phyloP scores from a whole-genome alignment of 2,888 invertebrate species.

The Caenorhabditis imperialis region DNA sequence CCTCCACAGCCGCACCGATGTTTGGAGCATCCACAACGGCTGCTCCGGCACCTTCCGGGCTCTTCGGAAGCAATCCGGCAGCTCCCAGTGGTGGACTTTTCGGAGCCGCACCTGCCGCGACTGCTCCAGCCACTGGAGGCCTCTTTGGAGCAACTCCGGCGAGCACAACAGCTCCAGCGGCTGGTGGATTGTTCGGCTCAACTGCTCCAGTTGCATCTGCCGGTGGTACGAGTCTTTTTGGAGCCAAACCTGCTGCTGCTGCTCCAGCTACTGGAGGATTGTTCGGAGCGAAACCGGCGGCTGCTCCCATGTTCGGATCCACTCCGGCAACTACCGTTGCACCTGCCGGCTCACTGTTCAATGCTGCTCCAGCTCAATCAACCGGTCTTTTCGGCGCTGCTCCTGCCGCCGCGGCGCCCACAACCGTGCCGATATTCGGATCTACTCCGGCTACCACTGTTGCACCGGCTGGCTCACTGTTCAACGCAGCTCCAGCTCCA shows the following conservation, averaged over 20 bases:
- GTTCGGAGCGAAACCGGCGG: slow-evolving; percentile 2
- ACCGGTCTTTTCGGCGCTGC: slow-evolving; percentile 11
- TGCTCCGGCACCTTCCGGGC: slow-evolving; percentile 1
- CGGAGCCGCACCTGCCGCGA: background rate
- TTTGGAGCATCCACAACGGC: slow-evolving; percentile 7
- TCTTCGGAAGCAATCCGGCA: slow-evolving; percentile 7
- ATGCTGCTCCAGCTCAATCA: background rate
- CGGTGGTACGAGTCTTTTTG: slow-evolving; percentile 15
- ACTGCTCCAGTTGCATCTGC: slow-evolving; percentile 7
- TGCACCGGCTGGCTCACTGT: slow-evolving; percentile 2
- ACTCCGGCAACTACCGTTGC: slow-evolving; percentile 7
- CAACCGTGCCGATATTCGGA: no score
- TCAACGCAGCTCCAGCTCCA: background rate
- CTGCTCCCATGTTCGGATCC: no score
- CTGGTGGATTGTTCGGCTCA: slow-evolving; percentile 14
- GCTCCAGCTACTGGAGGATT: slow-evolving; percentile 15
- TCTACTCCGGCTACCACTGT: slow-evolving; percentile 6
- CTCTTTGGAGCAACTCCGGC: slow-evolving; percentile 2
- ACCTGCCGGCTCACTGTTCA: slow-evolving; percentile 3
- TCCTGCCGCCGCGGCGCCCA: slow-evolving; percentile 7
- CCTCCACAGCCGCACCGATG: background rate
- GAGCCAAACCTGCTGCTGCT: slow-evolving; percentile 8
- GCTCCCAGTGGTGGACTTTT: slow-evolving; percentile 7
- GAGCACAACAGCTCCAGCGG: background rate
- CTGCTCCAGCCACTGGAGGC: background rate